Conservation (phyloP, 2,113 vertebrate species). For the Oncorhynchus gorbuscha region DNA sequence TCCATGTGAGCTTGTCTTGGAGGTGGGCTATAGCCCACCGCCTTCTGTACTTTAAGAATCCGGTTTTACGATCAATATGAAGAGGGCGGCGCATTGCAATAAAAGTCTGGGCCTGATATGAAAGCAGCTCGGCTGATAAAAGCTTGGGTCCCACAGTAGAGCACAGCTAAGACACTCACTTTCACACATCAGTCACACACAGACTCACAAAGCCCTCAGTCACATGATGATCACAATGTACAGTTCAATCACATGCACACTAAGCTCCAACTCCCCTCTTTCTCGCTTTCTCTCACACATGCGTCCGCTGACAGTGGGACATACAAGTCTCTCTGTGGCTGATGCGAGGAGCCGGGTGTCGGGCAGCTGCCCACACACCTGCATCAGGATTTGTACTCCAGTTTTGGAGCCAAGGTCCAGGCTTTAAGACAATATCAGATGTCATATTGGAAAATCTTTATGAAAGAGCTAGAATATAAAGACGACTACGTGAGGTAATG, state of each 20-base stretch:
- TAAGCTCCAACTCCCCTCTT: neutral
- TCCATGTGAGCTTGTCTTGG: neutral
- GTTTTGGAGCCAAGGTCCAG: neutral
- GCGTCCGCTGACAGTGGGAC: neutral
- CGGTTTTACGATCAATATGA: constrained; percentile 59
- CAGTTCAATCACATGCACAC: neutral
- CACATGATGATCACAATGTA: no score
- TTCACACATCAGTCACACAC: constrained; percentile 24
- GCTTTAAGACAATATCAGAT: neutral
- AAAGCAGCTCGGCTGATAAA: constrained; percentile 43
- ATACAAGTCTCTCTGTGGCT: neutral
- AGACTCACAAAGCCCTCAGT: constrained; percentile 1
- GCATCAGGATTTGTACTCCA: constrained; percentile 20
- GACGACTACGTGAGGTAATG: no score
- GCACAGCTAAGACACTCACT: neutral
- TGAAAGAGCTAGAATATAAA: neutral
- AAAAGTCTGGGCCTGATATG: constrained; percentile 52
- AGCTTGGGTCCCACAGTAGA: constrained; percentile 29
- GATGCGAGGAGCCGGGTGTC: constrained; percentile 12
- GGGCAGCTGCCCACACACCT: constrained; percentile 27
- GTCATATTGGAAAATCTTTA: neutral
- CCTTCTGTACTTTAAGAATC: constrained; percentile 62
- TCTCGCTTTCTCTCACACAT: neutral
- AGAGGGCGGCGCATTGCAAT: constrained; percentile 60
- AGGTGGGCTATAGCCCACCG: neutral